Conservation (phyloP, 1,140 invertebrate species). For the Calephelis nemesis region DNA sequence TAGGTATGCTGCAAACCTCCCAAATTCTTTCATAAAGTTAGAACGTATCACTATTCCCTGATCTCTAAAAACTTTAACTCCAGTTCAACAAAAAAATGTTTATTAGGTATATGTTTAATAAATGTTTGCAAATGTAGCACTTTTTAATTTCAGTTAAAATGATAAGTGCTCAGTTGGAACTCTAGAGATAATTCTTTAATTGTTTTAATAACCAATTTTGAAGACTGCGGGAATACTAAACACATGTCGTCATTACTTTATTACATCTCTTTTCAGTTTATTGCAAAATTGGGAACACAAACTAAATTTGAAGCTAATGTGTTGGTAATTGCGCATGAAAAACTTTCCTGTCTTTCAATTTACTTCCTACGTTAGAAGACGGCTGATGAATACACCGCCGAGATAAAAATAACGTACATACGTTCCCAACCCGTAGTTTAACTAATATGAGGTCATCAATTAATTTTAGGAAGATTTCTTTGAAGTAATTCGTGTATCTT, state of each 20-base stretch:
- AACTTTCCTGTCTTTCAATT: neutral
- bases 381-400: neutral
- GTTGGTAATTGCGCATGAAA: slow-evolving; percentile 4
- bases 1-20: too few species aligned
- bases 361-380: slow-evolving; percentile 2
- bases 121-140: too few species aligned
- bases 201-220: neutral
- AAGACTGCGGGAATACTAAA: neutral
- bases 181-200: neutral
- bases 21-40: too few species aligned
- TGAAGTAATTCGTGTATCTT: slow-evolving; percentile 40
- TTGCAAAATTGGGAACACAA: neutral
- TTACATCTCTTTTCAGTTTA: neutral
- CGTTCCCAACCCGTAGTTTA: slow-evolving; percentile 23
- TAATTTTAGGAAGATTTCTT: slow-evolving; percentile 43
- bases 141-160: too few species aligned
- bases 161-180: too few species aligned
- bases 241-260: slow-evolving; percentile 1
- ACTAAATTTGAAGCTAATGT: neutral
- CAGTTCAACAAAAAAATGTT: too few species aligned
- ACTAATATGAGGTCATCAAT: slow-evolving; percentile 53
- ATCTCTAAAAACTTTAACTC: too few species aligned
- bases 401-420: slow-evolving; percentile 10
- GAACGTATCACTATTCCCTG: too few species aligned
- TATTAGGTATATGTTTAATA: too few species aligned